phyloP scores from a whole-genome alignment of 2,888 invertebrate species.

The Pristionchus exspectatus region DNA sequence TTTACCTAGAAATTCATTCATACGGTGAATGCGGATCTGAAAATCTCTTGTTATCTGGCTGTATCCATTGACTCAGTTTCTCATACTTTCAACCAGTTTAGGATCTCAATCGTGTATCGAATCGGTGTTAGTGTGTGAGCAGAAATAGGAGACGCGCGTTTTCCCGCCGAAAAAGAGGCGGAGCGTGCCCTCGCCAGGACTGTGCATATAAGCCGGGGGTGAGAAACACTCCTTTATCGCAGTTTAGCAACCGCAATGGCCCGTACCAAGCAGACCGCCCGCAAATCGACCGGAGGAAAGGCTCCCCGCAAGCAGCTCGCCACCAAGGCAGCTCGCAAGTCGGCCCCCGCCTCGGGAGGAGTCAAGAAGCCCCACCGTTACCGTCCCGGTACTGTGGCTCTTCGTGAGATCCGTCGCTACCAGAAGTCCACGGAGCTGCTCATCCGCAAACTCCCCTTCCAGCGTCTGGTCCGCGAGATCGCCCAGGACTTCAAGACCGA shows the following conservation, averaged over 20 bases:
- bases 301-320: conserved; percentile 94
- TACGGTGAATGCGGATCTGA: too few species aligned
- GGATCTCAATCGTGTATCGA: too few species aligned
- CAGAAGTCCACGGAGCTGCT: conserved; percentile 90
- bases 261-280: conserved; percentile 97
- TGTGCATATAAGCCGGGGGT: background rate
- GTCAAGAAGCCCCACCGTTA: conserved; percentile 94
- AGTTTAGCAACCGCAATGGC: conserved; percentile 84
- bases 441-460: conserved; percentile 62
- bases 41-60: too few species aligned
- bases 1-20: too few species aligned
- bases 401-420: conserved; percentile 95
- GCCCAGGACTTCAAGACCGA: conserved; percentile 74
- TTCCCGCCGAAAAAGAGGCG: background rate
- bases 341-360: conserved; percentile 92
- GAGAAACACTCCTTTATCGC: too few species aligned
- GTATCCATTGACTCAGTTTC: too few species aligned
- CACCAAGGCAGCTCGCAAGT: conserved; percentile 94
- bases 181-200: background rate
- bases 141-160: background rate
- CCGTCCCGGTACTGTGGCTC: conserved; percentile 94
- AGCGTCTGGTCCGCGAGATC: conserved; percentile 71
- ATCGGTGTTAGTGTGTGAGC: background rate
- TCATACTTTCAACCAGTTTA: too few species aligned
- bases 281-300: conserved; percentile 97